A percentile compares a stretch with the other conserved stretches of the same genome.
Evolutionary conservation across 2,797 vertebrate species (phyloP).

Genomic region (Girardinus metallicus): DNA sequence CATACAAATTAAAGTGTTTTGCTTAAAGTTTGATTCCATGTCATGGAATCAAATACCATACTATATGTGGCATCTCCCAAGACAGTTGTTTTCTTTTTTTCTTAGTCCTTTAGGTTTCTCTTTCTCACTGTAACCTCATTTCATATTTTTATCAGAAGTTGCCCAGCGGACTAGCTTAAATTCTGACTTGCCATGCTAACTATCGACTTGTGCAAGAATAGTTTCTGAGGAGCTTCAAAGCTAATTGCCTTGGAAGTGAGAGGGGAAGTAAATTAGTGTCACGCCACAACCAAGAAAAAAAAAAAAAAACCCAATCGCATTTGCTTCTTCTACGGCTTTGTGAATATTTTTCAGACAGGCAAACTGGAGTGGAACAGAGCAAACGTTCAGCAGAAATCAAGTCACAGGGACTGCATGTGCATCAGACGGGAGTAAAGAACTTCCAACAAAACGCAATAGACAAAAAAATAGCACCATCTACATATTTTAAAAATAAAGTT

Average conservation of each 20-base stretch:
- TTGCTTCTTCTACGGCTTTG: constrained; percentile 78
- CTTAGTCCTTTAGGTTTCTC: constrained; percentile 67
- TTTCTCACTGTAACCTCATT: constrained; percentile 73
- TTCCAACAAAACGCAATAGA: constrained; percentile 52
- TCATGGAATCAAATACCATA: not conserved
- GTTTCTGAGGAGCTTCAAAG: constrained; percentile 85
- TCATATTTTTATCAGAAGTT: constrained; percentile 82
- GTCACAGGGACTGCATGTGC: constrained; percentile 62
- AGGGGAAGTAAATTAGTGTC: constrained; percentile 85
- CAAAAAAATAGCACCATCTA: constrained; percentile 54
- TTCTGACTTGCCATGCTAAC: constrained; percentile 81
- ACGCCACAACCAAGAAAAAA: constrained; percentile 76
- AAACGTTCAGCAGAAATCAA: constrained; percentile 73
- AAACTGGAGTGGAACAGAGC: constrained; percentile 69
- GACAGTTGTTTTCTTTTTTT: constrained; percentile 74
- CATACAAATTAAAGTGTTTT: not conserved
- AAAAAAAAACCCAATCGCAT: constrained; percentile 77
- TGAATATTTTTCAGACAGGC: constrained; percentile 70
- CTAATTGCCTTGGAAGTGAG: constrained; percentile 87
- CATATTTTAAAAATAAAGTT: constrained; percentile 54
- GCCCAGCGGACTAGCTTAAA: constrained; percentile 81
- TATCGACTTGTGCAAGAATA: constrained; percentile 81
- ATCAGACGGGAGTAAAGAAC: constrained; percentile 55
- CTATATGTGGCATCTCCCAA: constrained; percentile 10
- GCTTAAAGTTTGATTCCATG: not conserved